Base-by-base conservation (phyloP, 2,113 vertebrate species). In the Gadus chalcogrammus region DNA sequence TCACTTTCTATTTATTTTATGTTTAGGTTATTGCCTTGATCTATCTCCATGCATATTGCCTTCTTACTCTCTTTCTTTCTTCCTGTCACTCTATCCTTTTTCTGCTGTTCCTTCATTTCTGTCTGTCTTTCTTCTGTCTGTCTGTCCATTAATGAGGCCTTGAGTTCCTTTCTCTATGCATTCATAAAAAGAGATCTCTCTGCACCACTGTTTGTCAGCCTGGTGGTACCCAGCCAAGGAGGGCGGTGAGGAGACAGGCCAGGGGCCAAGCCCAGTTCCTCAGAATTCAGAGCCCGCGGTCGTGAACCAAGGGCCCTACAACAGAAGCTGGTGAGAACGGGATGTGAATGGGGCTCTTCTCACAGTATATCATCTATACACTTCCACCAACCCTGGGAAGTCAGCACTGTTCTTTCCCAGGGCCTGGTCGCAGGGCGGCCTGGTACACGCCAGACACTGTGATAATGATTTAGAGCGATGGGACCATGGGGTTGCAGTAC, bases 291-390 rank as follows among this genome's bases (percentile, higher is more conserved):
- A 84, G 79, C 71, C 77, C 79, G 69, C 75, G 69, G 76, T 83
- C 77, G 71, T 53, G 62, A 87, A 74, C 80, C 63, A 80, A 65
- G 76, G 82, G 70, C 31, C 73, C 52, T 61, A 24, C 77, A 77
- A 79, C 85, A 82, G 78, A 61, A 82, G 72, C 2, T 73, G 82
- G 84, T 83, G 81, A 85, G 80, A 83, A 81, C 70, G 72, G 71
- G 69, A 73, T 72, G 65, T 74, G 77, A 83, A 77, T 38, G 68
- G 31, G 65, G 64, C 68, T 71, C 79, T 92, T 91, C 88, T 84
- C 88, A 89, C 87, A 82, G 85, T 90, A 88, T 79, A 88, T 92
- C 85, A 85, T 82, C 66, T 31, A 53, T 20, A 20, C 60, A 77
- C 75, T 53, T 17, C 71, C 67, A 84, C 60, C 68, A 72, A 59